Base-by-base conservation (phyloP, 2,797 vertebrate species). In the Sebastes elongatus region DNA sequence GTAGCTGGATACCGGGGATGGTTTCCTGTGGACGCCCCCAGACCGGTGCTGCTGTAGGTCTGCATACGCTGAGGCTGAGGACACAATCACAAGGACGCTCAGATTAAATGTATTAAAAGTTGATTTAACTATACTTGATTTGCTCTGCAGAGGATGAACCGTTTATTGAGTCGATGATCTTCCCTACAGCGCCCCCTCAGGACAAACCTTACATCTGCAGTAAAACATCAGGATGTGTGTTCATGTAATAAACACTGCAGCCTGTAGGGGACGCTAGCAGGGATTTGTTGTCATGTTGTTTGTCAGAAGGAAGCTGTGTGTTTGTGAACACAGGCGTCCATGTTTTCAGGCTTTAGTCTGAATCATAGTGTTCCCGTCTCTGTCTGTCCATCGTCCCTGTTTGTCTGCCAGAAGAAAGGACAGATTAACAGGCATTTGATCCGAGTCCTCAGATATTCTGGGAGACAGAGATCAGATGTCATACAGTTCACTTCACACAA, bases 41-140 rank as follows among this genome's bases (percentile, higher is more conserved):
- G 81, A 76, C 59, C 80, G 71, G 49, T 81, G 85, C 84, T 88
- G 91, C 88, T 97, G 97, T 84, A 97, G 96, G 89, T 97, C 96
- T 0, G 96, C 97, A 73, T 97, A 97, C 73, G 97, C 96, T 0
- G 97, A 97, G 3, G 96, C 97, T 99, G 89, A 14, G 42, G 70
- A 78, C 8, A 60, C 4, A 59, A 10, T 5, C 13, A 42, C 3
- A 1, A 38, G 3, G 7, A 33, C 6, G 7, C 23, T 53, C 6
- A 55, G 23, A 23, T 30, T 46, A 46, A 18, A 18, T 52, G 49
- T 2, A 56, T 23, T 32, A 16, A 59, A 49, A 8, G 6, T 23
- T 22, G 10, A 10, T 49, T 11, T 4, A 49, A 49, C 53, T 57
- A 0, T 5, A 23, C 52, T 55, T 23, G 52, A 11, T 25, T 33